Evolutionary conservation across 2,797 vertebrate genomes (phyloP), one percentile per base, ranked within the genome.

Genomic region (Ptychadena robeensis): DNA sequence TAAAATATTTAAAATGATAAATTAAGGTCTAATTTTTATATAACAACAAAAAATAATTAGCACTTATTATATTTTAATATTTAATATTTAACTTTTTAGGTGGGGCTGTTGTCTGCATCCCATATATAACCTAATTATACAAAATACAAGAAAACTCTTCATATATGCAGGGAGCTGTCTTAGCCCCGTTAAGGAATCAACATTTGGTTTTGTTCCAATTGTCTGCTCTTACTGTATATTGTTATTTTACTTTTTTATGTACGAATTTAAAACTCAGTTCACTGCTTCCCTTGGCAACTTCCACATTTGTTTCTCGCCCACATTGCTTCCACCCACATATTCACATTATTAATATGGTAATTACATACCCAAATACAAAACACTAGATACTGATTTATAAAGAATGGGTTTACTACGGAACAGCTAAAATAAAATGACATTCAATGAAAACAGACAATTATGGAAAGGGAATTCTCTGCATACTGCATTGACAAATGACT

Each of bases 301-400:
- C 86, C 38, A 84, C 0, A 82, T 31, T 86, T 88, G 79, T 76
- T 75, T 85, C 70, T 80, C 30, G 63, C 64, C 74, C 74, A 88
- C 79, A 81, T 79, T 53, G 72, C 40, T 78, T 73, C 74, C 14
- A 85, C 35, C 32, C 63, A 73, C 71, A 64, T 70, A 12, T 18
- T 31, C 25, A 48, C 0, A 70, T 61, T 86, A 73, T 89, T 64
- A 81, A 68, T 85, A 81, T 31, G 9, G 31, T 71, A 70, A 85
- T 82, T 86, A 86, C 22, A 61, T 65, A 71, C 65, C 65, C 0
- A 72, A 75, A 75, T 48, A 83, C 48, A 3, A 76, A 86, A 83
- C 74, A 82, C 28, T 48, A 0, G 82, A 4, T 14, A 32, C 48
- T 85, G 80, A 80, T 82, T 40, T 77, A 67, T 81, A 63, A 86